Base-by-base conservation (phyloP, 2,888 invertebrate species). In the Acrobasis suavella region DNA sequence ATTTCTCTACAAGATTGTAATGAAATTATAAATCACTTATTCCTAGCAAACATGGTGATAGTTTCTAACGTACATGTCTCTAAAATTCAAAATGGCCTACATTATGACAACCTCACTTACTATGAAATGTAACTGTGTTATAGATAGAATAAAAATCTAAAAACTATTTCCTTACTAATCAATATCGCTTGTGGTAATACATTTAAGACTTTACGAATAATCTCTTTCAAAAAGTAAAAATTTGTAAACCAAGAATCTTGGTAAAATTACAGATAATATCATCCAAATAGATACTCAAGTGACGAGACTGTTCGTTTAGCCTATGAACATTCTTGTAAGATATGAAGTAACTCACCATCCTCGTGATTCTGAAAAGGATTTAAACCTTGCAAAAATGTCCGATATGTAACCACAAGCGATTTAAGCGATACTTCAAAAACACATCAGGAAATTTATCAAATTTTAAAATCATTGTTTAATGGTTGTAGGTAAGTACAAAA, bases 271-370 rank as follows among this genome's bases (percentile, higher is more conserved):
- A 62, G 32, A 12, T 14, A 42, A 14, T 12, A n/a, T 42, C 22
- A 56, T 56, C 14, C 17, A 42, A 42, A 56, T 17, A 16, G 42
- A 42, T 56, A 56, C 22, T 39, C 1, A 3, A 17, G 22, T 50
- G n/a, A 46, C 61, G 72, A 81, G 85, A 87, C 82, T 80, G 74
- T 85, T 86, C 84, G 82, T 78, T 72, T 69, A 80, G 78, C 76
- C 82, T 81, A 77, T 80, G 77, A 85, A 90, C 86, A 87, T 84
- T 84, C 83, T 82, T 85, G 90, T 81, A 88, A 86, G 89, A 79
- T 74, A 71, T 72, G 74, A 75, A 79, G 70, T 72, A 77, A 92
- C 92, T 92, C 90, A 92, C 92, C 91, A 86, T 91, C 91, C 91
- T 74, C 75, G 78, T 76, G 87, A 72, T 81, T 90, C 92, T 92